Conservation (phyloP, 2,888 invertebrate species). For the Quadroppia sp. region DNA sequence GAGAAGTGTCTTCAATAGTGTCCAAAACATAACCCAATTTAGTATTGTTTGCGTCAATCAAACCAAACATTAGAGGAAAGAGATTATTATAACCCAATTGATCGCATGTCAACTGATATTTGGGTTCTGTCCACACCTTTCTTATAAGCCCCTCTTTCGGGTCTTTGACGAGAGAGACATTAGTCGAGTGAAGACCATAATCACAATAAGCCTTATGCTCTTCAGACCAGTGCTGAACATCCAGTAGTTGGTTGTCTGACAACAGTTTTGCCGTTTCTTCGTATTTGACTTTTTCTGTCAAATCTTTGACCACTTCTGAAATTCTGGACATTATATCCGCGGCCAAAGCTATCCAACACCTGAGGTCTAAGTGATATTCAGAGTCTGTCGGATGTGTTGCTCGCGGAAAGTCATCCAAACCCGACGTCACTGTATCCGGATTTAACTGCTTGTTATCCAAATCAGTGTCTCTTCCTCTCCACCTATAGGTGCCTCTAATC, state of each 20-base stretch:
- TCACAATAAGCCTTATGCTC: conserved; percentile 74
- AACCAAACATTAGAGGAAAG: conserved; percentile 85
- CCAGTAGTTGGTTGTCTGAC: conserved; percentile 69
- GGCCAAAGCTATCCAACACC: conserved; percentile 94
- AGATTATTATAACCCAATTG: conserved; percentile 86
- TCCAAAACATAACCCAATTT: conserved; percentile 72
- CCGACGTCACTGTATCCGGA: conserved; percentile 94
- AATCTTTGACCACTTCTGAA: conserved; percentile 54
- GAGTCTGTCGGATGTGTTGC: conserved; percentile 87
- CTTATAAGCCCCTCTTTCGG: conserved; percentile 54
- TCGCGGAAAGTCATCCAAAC: conserved; percentile 93
- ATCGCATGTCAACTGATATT: conserved; percentile 71
- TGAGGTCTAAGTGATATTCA: conserved; percentile 90
- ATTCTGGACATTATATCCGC: conserved; percentile 72
- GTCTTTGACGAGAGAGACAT: conserved; percentile 67
- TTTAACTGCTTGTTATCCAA: conserved; percentile 82
- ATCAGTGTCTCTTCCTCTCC: conserved; percentile 79
- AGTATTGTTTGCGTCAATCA: conserved; percentile 74
- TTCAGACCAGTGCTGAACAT: conserved; percentile 81
- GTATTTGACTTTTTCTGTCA: conserved; percentile 59
- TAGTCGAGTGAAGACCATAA: conserved; percentile 88
- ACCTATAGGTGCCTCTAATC: conserved; percentile 76
- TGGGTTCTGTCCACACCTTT: conserved; percentile 67
- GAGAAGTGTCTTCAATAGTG: conserved; percentile 70
- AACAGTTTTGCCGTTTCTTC: conserved; percentile 67